phyloP scores from a whole-genome alignment of 2,888 invertebrate genomes.

The Resseliella maxima region DNA sequence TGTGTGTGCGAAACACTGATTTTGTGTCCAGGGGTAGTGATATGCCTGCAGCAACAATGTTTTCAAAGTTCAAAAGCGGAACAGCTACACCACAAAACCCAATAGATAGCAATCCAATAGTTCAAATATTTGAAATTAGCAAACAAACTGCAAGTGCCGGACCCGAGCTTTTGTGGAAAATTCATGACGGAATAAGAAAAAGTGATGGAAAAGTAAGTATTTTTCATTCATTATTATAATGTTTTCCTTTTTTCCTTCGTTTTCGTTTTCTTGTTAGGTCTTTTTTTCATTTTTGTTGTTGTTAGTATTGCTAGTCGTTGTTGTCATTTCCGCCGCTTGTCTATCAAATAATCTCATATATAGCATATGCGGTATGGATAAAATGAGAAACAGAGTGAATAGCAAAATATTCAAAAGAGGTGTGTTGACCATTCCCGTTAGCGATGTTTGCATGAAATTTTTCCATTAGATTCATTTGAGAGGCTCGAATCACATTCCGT shows the following conservation, averaged over 20 bases:
- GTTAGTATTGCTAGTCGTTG: background rate
- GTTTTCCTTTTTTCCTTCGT: background rate
- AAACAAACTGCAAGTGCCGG: constrained; percentile 84
- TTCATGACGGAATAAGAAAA: constrained; percentile 89
- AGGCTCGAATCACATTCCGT: background rate
- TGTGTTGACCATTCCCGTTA: constrained; percentile 3
- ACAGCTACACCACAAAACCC: constrained; percentile 69
- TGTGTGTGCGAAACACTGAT: background rate
- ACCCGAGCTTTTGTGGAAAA: constrained; percentile 91
- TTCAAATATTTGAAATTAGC: constrained; percentile 87
- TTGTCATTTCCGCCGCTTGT: no score
- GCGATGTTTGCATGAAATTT: constrained; percentile 7
- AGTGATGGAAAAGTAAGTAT: constrained; percentile 86
- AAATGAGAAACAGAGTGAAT: background rate
- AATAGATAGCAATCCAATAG: constrained; percentile 84
- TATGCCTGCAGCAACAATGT: constrained; percentile 73
- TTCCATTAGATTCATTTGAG: background rate
- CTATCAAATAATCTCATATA: background rate
- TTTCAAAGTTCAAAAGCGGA: constrained; percentile 76
- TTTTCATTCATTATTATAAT: background rate
- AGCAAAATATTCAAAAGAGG: constrained; percentile 28
- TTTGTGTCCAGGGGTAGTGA: constrained; percentile 64
- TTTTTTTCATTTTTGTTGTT: background rate
- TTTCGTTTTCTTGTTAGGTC: background rate
- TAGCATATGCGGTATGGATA: no score